Evolutionary conservation across 1,140 invertebrate species (phyloP).

Genomic region (Philotrypesis tridentata): DNA sequence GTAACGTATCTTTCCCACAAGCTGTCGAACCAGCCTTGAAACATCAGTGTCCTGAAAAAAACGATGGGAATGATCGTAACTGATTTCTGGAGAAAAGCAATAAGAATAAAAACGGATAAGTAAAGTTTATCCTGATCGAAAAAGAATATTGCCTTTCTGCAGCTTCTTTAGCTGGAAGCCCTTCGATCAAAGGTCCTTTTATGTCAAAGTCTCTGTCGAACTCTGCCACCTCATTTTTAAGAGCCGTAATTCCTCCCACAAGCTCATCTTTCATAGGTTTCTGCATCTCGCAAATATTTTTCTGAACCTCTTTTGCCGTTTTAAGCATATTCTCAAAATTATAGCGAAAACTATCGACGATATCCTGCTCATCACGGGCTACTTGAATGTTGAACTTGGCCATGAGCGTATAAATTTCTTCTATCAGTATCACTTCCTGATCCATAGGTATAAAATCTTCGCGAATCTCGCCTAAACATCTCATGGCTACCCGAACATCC

Average conservation of each 20-base stretch:
- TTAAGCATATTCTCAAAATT: conserved; percentile 85
- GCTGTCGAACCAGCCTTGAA: conserved; percentile 86
- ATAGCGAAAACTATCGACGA: conserved; percentile 84
- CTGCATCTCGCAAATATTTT: conserved; percentile 84
- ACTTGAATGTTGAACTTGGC: conserved; percentile 82
- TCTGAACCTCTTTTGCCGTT: conserved; percentile 81
- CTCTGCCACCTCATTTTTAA: conserved; percentile 80
- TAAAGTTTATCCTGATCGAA: not conserved
- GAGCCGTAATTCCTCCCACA: conserved; percentile 80
- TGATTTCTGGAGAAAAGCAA: too few species aligned
- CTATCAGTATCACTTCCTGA: conserved; percentile 82
- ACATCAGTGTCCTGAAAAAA: conserved; percentile 80
- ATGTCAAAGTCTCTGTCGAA: conserved; percentile 84
- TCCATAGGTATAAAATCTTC: conserved; percentile 84
- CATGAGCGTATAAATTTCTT: conserved; percentile 86
- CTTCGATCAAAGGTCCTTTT: conserved; percentile 88
- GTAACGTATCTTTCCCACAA: conserved; percentile 86
- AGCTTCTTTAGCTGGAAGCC: conserved; percentile 86
- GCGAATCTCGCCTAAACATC: conserved; percentile 83
- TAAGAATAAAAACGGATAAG: too few species aligned
- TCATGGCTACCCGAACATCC: conserved; percentile 83
- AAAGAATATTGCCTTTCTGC: conserved; percentile 78
- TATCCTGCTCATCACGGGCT: conserved; percentile 85
- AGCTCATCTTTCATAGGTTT: conserved; percentile 83
- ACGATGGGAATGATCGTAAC: too few species aligned